phyloP scores from a whole-genome alignment of 35 echinoderm and acorn worm genomes.

The Apostichopus japonicus region DNA sequence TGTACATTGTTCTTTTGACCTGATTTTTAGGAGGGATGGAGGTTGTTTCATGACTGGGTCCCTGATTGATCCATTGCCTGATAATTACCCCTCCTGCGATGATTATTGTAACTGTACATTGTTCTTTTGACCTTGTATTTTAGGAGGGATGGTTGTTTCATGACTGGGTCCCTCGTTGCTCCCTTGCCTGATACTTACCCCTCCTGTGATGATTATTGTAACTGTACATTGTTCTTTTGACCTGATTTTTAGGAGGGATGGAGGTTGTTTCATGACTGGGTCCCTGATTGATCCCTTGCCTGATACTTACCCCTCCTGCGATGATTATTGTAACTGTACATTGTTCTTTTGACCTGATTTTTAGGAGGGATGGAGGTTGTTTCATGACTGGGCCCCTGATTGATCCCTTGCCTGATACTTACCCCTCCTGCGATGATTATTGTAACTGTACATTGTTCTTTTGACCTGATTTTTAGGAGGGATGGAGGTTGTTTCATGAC shows the following conservation, averaged over 20 bases:
- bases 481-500: slow-evolving; percentile 81
- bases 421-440: slow-evolving; percentile 69
- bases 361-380: slow-evolving; percentile 58
- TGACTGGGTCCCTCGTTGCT: slow-evolving; percentile 61
- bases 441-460: no score
- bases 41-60: slow-evolving; percentile 80
- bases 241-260: not conserved
- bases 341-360: no score
- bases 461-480: no score
- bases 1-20: no score
- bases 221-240: no score
- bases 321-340: slow-evolving; percentile 18
- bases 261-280: slow-evolving; percentile 82
- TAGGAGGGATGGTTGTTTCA: slow-evolving; percentile 64
- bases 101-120: slow-evolving; percentile 13
- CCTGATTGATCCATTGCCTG: slow-evolving; percentile 44
- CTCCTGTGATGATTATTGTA: slow-evolving; percentile 65
- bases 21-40: slow-evolving; percentile 14
- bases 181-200: slow-evolving; percentile 51
- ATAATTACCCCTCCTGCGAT: slow-evolving; percentile 62
- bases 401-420: slow-evolving; percentile 37
- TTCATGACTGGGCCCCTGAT: slow-evolving; percentile 72
- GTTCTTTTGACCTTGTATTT: no score
- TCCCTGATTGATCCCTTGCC: slow-evolving; percentile 40
- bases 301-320: slow-evolving; percentile 66